Conservation (phyloP, 2,888 invertebrate species). For the Kuschelorhynchus macadamiae region DNA sequence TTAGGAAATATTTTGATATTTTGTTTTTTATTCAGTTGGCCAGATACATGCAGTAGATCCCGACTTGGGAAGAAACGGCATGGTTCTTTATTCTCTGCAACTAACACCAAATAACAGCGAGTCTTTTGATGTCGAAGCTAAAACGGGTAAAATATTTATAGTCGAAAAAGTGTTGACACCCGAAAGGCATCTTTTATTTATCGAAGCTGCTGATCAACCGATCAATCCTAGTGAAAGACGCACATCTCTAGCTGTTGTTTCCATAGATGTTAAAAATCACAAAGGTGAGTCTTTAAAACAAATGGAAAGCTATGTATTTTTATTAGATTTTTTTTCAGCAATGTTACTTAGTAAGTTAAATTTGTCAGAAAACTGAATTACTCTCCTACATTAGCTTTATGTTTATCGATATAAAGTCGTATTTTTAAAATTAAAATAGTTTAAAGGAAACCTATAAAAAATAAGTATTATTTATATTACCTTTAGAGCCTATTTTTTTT, state of each 20-base stretch:
- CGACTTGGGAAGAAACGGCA: conserved; percentile 83
- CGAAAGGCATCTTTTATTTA: conserved; percentile 84
- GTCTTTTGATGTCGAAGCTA: conserved; percentile 81
- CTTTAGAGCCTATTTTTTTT: no score
- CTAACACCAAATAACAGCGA: conserved; percentile 67
- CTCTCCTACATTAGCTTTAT: no score
- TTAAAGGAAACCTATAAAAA: no score
- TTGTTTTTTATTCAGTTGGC: conserved; percentile 68
- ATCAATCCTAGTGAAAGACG: conserved; percentile 86
- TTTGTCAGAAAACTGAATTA: no score
- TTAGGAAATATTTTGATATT: not conserved
- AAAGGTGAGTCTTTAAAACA: conserved; percentile 46
- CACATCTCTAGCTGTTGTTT: conserved; percentile 87
- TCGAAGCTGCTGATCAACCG: conserved; percentile 88
- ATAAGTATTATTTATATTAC: no score
- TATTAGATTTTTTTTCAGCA: no score
- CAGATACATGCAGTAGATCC: conserved; percentile 87
- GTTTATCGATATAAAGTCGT: no score
- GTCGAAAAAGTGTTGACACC: conserved; percentile 77
- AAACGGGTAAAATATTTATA: conserved; percentile 79
- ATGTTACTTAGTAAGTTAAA: no score
- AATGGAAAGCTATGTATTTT: no score
- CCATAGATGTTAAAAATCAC: conserved; percentile 79
- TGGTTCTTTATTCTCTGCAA: conserved; percentile 72
- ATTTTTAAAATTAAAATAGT: no score